Evolutionary conservation across 1,140 invertebrate genomes (phyloP).

Genomic region (Magallana gigas): DNA sequence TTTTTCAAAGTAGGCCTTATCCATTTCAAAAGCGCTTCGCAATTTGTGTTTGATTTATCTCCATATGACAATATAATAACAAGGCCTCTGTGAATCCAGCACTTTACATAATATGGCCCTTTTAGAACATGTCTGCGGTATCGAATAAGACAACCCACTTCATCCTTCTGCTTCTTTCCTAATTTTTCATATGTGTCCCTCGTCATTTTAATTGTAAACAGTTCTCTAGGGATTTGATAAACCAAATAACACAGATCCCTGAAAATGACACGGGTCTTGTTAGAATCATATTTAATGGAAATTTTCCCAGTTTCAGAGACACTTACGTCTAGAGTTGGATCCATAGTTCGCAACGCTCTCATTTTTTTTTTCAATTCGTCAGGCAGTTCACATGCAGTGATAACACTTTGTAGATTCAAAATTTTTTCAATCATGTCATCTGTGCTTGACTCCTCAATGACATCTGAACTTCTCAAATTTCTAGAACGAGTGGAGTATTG

Average conservation of each 20-base stretch:
- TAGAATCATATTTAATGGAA: not conserved
- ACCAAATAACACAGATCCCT: not conserved
- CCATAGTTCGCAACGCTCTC: not conserved
- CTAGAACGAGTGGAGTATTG: no score
- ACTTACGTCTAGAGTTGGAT: not conserved
- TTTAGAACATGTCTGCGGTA: not conserved
- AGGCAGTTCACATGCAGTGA: not conserved
- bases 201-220: not conserved
- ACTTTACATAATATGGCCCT: not conserved
- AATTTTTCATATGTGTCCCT: not conserved
- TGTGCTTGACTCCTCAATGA: no score
- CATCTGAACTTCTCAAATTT: no score
- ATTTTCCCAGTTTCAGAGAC: not conserved
- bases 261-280: not conserved
- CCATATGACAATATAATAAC: not conserved
- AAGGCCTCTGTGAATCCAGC: constrained; percentile 5
- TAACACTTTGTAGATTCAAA: not conserved
- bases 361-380: not conserved
- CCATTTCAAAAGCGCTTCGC: not conserved
- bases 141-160: not conserved
- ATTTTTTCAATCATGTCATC: no score
- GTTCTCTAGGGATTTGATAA: not conserved
- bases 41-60: not conserved
- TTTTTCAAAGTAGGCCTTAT: not conserved
- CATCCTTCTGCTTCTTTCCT: not conserved